Conservation (phyloP, 1,140 invertebrate species). For the Saccostrea glomerata region DNA sequence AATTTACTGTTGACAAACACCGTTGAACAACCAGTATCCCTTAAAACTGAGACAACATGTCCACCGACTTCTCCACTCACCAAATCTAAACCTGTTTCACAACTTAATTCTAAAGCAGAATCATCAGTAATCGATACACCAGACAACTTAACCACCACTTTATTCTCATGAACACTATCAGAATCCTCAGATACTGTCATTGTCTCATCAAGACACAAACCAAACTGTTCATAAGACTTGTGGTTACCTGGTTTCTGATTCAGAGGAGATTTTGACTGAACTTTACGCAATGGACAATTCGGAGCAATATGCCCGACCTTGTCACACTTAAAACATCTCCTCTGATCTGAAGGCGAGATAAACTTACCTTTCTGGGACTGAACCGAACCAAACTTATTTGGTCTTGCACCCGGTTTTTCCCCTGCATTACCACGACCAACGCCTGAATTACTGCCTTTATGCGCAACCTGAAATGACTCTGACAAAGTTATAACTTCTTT, state of each 20-base stretch:
- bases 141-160: too few species aligned
- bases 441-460: neutral
- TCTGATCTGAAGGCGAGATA: neutral
- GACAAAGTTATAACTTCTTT: conserved; percentile 29
- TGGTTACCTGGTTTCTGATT: neutral
- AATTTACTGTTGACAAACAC: neutral
- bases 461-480: conserved; percentile 22
- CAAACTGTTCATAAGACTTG: neutral
- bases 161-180: neutral
- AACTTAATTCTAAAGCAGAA: neutral
- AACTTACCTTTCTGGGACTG: neutral
- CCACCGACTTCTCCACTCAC: too few species aligned
- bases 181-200: too few species aligned
- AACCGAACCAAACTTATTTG: neutral
- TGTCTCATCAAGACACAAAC: neutral
- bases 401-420: neutral
- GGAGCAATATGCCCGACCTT: neutral
- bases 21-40: conserved; percentile 6
- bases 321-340: neutral
- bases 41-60: too few species aligned
- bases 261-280: too few species aligned
- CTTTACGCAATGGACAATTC: conserved; percentile 2
- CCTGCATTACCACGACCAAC: neutral
- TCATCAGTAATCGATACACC: neutral
- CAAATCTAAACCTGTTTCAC: too few species aligned